Evolutionary conservation across 2,113 vertebrate genomes (phyloP).

Genomic region (Circaetus gallicus): DNA sequence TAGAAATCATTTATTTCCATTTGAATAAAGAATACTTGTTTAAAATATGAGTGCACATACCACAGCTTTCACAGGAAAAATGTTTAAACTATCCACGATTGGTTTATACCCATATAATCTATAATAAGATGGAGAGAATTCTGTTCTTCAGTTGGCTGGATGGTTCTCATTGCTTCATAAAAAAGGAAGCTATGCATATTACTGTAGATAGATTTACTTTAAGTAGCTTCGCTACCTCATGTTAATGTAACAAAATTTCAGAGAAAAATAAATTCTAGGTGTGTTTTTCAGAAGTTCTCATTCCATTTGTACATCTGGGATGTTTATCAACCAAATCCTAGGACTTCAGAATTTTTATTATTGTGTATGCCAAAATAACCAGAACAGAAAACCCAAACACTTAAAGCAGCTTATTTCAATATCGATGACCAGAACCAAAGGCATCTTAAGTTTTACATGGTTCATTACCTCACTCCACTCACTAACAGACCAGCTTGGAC

Average conservation of each 20-base stretch:
- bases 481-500: constrained; percentile 86
- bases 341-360: not conserved
- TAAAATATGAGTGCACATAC: not conserved
- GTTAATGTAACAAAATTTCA: not conserved
- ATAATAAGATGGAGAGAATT: not conserved
- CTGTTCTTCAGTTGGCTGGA: not conserved
- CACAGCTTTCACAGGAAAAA: not conserved
- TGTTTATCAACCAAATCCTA: not conserved
- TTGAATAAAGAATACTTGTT: not conserved
- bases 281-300: not conserved
- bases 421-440: rapidly evolving
- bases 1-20: not conserved
- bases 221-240: not conserved
- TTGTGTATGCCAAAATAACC: not conserved
- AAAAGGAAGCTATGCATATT: not conserved
- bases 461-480: constrained; percentile 91
- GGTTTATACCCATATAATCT: not conserved
- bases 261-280: not conserved
- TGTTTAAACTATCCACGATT: not conserved
- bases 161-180: not conserved
- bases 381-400: not conserved
- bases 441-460: not conserved
- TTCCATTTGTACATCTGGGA: not conserved
- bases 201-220: not conserved
- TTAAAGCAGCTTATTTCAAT: not conserved